Percentiles rank a stretch among this genome's conserved stretches.
Conservation (phyloP, 2,888 invertebrate species). For the Clitarchus hookeri region DNA sequence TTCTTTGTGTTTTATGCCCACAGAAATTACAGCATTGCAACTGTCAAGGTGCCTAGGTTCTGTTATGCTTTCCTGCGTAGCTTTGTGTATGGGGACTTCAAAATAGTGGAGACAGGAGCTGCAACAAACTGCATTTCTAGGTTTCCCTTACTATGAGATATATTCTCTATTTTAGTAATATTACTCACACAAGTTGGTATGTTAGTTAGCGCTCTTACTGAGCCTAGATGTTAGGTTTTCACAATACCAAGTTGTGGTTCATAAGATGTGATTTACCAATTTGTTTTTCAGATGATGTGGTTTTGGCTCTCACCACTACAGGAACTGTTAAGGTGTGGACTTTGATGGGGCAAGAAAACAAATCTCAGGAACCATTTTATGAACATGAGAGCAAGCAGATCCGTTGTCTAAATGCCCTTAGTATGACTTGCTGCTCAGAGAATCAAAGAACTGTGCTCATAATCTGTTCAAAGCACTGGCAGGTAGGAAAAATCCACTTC, state of each 20-base stretch:
- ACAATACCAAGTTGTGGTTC: conserved; percentile 36
- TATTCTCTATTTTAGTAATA: too few relatives aligned
- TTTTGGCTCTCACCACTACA: conserved; percentile 91
- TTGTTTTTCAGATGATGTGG: conserved; percentile 78
- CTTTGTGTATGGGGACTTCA: too few relatives aligned
- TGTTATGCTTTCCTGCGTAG: too few relatives aligned
- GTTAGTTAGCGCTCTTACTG: too few relatives aligned
- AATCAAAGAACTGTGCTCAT: conserved; percentile 97
- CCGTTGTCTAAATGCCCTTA: conserved; percentile 89
- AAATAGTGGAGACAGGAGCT: too few relatives aligned
- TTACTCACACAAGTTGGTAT: too few relatives aligned
- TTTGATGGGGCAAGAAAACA: conserved; percentile 83
- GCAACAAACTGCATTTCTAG: too few relatives aligned
- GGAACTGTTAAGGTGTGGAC: conserved; percentile 99
- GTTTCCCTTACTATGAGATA: too few relatives aligned
- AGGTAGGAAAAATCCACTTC: conserved; percentile 54
- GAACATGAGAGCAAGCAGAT: conserved; percentile 98
- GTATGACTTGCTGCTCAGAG: conserved; percentile 90
- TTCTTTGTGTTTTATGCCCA: too few relatives aligned
- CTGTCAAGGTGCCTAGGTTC: too few relatives aligned
- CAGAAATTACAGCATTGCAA: too few relatives aligned
- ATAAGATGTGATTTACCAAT: conserved; percentile 82
- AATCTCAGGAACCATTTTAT: conserved; percentile 84
- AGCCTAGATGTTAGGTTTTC: too few relatives aligned
- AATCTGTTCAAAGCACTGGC: conserved; percentile 96